Base-by-base conservation (phyloP, 2,113 vertebrate genomes). In the Oreocharis arfaki region DNA sequence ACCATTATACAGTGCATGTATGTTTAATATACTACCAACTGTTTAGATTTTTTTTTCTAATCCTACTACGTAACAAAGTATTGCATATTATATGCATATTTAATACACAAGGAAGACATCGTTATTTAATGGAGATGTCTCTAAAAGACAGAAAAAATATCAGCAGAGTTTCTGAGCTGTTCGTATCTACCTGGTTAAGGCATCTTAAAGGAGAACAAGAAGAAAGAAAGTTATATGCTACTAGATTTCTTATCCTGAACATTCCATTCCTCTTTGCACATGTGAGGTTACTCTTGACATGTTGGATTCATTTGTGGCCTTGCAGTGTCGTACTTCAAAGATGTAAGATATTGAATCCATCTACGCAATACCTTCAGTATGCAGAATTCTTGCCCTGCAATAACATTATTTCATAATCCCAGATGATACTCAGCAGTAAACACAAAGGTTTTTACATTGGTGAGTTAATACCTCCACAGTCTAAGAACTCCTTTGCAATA, bases 381-480 rank as follows among this genome's bases (percentile, higher is more conserved):
- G 22, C 30, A 95, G 22, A 84, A 83, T 65, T 68, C 28, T 84
- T 89, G 33, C 11, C 16, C 60, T 93, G 87, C 53, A 91, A 52
- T 74, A 89, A 84, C 11, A 81, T 96, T 76, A 86, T 93, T 93
- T 95, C 47, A n/a, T 61, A 93, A 93, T 92, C 95, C 42, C 65
- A 76, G 68, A n/a, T 87, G 96, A 94, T 80, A 92, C 4, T 75
- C 71, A 96, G 59, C 16, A 87, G 61, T 50, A 94, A 94, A 91
- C 3, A 11, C 77, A 89, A 92, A 89, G 35, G 52, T 46, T 96
- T 94, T 91, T 33, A 93, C 89, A 97, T 59, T 91, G 91, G 97
- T 73, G 96, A 96, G 85, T 78, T 98, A 98, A 98, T 97, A 98
- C 96, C 79, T 93, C 70, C 63, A 76, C 26, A 78, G 81, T 90